A percentile compares a stretch with the other conserved stretches of the same genome.
Conservation (phyloP, 2,113 vertebrate genomes). For the Lophotis ruficrista region DNA sequence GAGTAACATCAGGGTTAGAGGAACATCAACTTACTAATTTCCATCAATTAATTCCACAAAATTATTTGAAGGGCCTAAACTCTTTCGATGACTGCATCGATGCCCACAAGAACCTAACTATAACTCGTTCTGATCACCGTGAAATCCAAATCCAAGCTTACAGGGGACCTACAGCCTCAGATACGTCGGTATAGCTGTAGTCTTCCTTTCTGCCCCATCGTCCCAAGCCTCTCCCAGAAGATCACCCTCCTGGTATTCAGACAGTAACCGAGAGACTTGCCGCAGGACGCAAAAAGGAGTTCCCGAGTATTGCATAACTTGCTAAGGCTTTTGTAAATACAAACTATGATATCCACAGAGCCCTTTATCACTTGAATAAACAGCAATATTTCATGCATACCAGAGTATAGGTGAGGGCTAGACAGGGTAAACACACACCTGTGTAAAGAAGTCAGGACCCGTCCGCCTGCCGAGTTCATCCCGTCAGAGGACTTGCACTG, state of each 20-base stretch:
- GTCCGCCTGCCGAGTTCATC: neutral
- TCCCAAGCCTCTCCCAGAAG: neutral
- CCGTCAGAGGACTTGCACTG: fast-evolving
- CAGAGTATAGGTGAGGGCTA: neutral
- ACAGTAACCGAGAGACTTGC: neutral
- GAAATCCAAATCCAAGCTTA: neutral
- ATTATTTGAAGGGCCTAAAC: neutral
- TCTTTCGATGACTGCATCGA: neutral
- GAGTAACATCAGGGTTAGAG: neutral
- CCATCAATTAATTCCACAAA: neutral
- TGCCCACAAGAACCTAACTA: fast-evolving
- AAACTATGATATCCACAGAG: neutral
- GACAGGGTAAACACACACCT: neutral
- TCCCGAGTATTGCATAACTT: fast-evolving
- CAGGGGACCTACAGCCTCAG: neutral
- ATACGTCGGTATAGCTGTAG: neutral
- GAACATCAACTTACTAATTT: neutral
- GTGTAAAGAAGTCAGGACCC: neutral
- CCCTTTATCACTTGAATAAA: neutral
- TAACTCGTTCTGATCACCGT: fast-evolving
- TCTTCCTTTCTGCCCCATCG: neutral
- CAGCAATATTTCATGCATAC: neutral
- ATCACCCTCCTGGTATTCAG: neutral
- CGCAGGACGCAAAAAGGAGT: neutral
- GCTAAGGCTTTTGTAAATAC: neutral